Conservation (phyloP, 2,888 invertebrate genomes). For the Heliconius aoede region DNA sequence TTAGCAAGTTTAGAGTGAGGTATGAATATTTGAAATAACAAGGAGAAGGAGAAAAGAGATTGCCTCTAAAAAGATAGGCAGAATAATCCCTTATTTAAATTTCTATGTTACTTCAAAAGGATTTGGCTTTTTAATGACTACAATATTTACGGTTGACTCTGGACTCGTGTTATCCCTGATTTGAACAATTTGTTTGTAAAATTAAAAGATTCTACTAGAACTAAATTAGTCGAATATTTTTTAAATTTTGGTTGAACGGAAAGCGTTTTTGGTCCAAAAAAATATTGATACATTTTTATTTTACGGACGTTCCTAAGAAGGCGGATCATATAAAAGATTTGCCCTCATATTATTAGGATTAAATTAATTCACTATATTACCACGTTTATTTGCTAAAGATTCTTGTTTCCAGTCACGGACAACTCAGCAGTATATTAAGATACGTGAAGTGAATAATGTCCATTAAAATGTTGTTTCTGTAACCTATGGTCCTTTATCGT, state of each 20-base stretch:
- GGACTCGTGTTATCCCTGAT: neutral
- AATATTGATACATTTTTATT: neutral
- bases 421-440: conserved; percentile 22
- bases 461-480: neutral
- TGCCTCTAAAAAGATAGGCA: conserved; percentile 17
- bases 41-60: conserved; percentile 14
- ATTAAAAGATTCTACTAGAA: too few relatives aligned
- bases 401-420: conserved; percentile 25
- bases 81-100: conserved; percentile 20
- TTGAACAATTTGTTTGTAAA: neutral
- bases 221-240: too few relatives aligned
- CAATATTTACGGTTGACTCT: neutral
- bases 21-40: conserved; percentile 27
- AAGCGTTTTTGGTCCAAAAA: too few relatives aligned
- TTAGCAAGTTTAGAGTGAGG: conserved; percentile 28
- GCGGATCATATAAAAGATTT: neutral
- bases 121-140: neutral
- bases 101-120: neutral
- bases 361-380: conserved; percentile 14
- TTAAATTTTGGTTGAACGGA: too few relatives aligned
- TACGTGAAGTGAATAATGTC: conserved; percentile 15
- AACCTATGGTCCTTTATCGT: neutral
- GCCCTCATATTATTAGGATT: neutral
- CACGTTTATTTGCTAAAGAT: conserved; percentile 5
- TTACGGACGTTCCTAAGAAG: neutral